phyloP scores from a whole-genome alignment of 2,888 invertebrate genomes.

The Drosophila merina region DNA sequence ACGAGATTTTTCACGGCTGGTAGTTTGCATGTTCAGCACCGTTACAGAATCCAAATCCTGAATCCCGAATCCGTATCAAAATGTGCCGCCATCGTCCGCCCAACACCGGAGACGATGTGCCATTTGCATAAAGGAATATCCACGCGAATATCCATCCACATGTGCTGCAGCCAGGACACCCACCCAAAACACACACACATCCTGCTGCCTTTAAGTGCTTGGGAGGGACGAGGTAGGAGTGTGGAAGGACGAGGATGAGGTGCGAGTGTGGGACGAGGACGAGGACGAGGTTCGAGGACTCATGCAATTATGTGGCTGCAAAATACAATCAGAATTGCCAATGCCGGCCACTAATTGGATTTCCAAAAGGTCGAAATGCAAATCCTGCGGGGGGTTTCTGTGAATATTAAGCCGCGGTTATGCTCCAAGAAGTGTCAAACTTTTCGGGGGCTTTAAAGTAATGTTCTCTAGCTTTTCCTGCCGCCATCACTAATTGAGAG shows the following conservation, averaged over 20 bases:
- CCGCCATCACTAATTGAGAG: constrained; percentile 17
- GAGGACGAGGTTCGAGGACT: neutral
- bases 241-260: neutral
- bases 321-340: constrained; percentile 47
- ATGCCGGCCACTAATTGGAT: constrained; percentile 54
- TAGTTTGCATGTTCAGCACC: constrained; percentile 79
- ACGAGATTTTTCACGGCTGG: constrained; percentile 80
- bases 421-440: neutral
- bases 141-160: constrained; percentile 1
- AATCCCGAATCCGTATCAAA: constrained; percentile 35
- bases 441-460: neutral
- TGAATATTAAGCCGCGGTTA: neutral
- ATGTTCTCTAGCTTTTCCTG: too few species aligned
- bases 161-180: constrained; percentile 25
- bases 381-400: neutral
- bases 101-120: constrained; percentile 24
- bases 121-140: constrained; percentile 72
- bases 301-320: constrained; percentile 68
- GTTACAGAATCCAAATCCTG: constrained; percentile 57
- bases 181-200: neutral
- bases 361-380: constrained; percentile 41
- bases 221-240: neutral
- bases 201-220: neutral
- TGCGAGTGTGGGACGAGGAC: too few species aligned
- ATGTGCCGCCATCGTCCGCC: neutral